A percentile compares a stretch with the other conserved stretches of the same genome.
These are phyloP conservation scores for Apotomis betuletana DNA, from an alignment of 2,888 invertebrate genomes.

Conservation along the genomic window DNA sequence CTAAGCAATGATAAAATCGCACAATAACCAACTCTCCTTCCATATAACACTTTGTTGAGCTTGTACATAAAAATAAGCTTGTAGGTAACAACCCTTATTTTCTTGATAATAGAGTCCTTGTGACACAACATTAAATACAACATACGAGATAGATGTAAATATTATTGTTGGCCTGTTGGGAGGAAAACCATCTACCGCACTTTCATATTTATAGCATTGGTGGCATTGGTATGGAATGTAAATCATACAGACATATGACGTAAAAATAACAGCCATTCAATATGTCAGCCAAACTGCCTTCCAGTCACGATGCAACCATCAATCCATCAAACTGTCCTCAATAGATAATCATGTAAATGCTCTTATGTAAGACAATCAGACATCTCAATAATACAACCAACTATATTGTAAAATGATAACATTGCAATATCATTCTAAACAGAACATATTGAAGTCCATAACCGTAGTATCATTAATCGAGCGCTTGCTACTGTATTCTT, in stretches of 20 bases:
- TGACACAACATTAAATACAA: no score
- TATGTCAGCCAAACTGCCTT: not conserved
- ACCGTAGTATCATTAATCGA: not conserved
- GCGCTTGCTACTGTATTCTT: not conserved
- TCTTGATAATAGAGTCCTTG: no score
- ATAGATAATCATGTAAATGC: conserved; percentile 33
- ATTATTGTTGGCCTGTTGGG: no score
- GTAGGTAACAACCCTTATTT: no score
- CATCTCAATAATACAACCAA: not conserved
- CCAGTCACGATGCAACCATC: conserved; percentile 19
- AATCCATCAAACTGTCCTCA: conserved; percentile 25
- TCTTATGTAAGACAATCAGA: conserved; percentile 12
- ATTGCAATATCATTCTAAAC: not conserved
- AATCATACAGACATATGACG: not conserved
- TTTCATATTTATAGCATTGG: not conserved
- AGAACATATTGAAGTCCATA: not conserved
- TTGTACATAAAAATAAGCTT: no score
- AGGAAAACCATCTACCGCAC: no score
- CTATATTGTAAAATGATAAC: not conserved
- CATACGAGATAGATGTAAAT: no score
- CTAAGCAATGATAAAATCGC: no score
- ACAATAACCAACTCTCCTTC: no score
- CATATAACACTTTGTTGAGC: no score
- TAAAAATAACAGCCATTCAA: conserved; percentile 9
- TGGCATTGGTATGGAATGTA: not conserved